A percentile compares a stretch with the other conserved stretches of the same genome.
These are phyloP conservation scores for Brachionichthys hirsutus DNA, from an alignment of 2,113 vertebrate genomes.

Conservation along the genomic window DNA sequence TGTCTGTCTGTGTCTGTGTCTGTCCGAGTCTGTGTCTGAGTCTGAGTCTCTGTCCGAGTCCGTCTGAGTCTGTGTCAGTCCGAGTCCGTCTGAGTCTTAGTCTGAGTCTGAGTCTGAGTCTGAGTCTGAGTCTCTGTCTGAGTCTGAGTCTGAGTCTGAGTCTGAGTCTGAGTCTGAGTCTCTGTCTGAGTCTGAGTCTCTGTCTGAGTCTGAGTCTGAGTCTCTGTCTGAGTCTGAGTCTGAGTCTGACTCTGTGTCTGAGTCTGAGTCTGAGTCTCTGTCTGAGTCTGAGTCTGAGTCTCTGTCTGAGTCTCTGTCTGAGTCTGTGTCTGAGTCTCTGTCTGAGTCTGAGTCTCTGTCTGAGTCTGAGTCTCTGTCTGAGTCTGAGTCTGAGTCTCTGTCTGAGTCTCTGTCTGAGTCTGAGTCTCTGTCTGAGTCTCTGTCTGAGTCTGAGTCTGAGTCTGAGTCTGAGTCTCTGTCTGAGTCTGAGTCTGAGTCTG, in stretches of 20 bases:
- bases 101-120: constrained; percentile 1
- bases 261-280: no score
- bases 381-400: neutral
- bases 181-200: constrained; percentile 3
- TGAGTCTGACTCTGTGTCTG: neutral
- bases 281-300: neutral
- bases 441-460: neutral
- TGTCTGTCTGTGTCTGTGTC: no score
- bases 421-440: no score
- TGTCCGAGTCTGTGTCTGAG: neutral
- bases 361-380: no score
- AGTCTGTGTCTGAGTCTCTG: no score
- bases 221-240: neutral
- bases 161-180: neutral
- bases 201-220: constrained; percentile 4
- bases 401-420: neutral
- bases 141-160: neutral
- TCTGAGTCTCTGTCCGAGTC: constrained; percentile 7
- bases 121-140: constrained; percentile 90
- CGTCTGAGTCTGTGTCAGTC: neutral
- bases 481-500: no score
- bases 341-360: neutral
- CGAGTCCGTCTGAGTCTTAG: no score
- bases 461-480: neutral
- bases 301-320: neutral